Percentiles rank a stretch among this genome's conserved stretches.
Evolutionary conservation across 1,140 invertebrate genomes (phyloP).

Genomic region (Diuraphis noxia): DNA sequence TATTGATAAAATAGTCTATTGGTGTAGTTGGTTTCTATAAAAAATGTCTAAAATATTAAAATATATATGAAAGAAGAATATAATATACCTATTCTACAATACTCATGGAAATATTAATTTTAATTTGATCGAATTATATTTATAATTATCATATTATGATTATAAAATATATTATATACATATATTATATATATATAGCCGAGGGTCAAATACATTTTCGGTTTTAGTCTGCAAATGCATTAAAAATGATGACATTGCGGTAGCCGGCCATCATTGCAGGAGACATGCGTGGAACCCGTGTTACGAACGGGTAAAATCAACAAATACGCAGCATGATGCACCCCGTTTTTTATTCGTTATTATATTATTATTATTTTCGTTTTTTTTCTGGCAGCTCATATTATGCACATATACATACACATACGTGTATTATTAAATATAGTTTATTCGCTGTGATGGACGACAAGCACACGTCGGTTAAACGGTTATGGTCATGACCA

Average conservation of each 20-base stretch:
- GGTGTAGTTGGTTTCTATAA: neutral
- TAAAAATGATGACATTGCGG: neutral
- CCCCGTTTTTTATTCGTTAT: neutral
- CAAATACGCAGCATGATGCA: neutral
- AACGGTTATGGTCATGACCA: neutral
- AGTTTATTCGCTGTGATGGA: neutral
- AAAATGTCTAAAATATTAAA: neutral
- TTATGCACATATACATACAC: neutral
- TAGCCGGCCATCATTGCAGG: neutral
- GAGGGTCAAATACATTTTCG: too few species aligned
- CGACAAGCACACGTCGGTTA: conserved; percentile 2
- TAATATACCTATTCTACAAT: too few species aligned
- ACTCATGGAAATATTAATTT: too few species aligned
- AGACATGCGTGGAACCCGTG: neutral
- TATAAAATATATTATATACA: neutral
- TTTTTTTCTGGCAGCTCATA: neutral
- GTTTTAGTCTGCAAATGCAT: neutral
- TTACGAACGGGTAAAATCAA: neutral
- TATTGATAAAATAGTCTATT: neutral
- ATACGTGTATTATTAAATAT: neutral
- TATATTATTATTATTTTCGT: neutral
- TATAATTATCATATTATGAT: neutral
- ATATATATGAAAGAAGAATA: neutral
- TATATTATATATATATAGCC: too few species aligned
- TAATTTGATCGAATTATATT: neutral